These are phyloP conservation scores for Nezara viridula DNA, from an alignment of 2,888 invertebrate genomes.

Conservation along the genomic window DNA sequence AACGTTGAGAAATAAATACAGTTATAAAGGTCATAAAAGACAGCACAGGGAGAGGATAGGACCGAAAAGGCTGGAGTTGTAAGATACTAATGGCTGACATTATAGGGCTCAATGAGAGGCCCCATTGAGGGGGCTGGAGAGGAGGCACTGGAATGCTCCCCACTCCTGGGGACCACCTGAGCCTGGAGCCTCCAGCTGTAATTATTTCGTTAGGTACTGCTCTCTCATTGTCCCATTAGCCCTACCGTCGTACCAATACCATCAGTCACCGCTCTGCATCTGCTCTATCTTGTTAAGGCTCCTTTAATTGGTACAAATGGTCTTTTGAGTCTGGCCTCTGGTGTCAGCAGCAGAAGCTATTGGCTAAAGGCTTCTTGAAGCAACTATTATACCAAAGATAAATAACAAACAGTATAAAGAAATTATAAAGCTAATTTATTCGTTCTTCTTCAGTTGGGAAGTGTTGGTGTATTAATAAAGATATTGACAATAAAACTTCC, in stretches of 20 bases:
- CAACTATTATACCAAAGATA: not conserved
- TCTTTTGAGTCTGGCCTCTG: not conserved
- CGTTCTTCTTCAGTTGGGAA: too few relatives aligned
- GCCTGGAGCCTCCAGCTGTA: slow-evolving; percentile 36
- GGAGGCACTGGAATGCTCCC: not conserved
- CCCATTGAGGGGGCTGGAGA: slow-evolving; percentile 3
- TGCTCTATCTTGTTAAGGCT: not conserved
- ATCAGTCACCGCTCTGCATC: not conserved
- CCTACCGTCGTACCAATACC: not conserved
- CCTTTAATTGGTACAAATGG: slow-evolving; percentile 28
- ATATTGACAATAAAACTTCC: too few relatives aligned
- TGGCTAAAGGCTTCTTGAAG: not conserved
- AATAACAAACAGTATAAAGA: too few relatives aligned
- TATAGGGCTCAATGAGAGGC: not conserved
- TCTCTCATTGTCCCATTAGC: slow-evolving; percentile 48
- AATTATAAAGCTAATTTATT: too few relatives aligned
- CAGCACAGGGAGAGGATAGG: not conserved
- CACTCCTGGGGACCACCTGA: slow-evolving; percentile 18
- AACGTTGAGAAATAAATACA: not conserved
- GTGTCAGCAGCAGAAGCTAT: not conserved
- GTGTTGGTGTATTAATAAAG: too few relatives aligned
- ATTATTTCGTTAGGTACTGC: slow-evolving; percentile 38
- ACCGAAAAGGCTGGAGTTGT: not conserved
- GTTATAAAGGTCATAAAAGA: not conserved
- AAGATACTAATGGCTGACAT: slow-evolving; percentile 32